phyloP scores from a whole-genome alignment of 2,797 vertebrate species.

The Anomalospiza imberbis region DNA sequence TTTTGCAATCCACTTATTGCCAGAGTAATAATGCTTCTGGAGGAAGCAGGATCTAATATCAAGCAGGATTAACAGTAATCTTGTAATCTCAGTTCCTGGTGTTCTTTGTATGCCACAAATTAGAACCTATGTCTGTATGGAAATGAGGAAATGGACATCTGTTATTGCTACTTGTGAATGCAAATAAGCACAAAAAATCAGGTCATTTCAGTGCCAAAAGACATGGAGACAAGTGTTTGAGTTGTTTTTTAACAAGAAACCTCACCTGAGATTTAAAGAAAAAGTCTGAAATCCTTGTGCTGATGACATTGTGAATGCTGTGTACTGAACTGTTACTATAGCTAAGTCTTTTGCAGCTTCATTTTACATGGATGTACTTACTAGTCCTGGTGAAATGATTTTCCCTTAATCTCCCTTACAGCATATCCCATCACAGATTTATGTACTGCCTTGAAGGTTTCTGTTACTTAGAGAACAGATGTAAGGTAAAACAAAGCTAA shows the following conservation, averaged over 20 bases:
- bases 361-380: background rate
- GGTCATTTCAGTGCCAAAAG: background rate
- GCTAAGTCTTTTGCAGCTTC: background rate
- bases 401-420: background rate
- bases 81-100: background rate
- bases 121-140: background rate
- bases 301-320: background rate
- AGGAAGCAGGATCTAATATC: background rate
- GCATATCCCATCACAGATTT: background rate
- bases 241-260: background rate
- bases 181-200: background rate
- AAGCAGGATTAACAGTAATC: background rate
- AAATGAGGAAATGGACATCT: background rate
- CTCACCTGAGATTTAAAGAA: background rate
- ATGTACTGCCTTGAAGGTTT: background rate
- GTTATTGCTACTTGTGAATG: background rate
- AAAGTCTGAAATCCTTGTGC: background rate
- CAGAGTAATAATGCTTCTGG: background rate
- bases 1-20: background rate
- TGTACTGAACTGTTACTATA: background rate
- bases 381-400: background rate
- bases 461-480: background rate
- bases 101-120: background rate
- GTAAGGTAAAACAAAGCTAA: background rate
- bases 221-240: background rate